These are phyloP conservation scores for Pholis gunnellus DNA, from an alignment of 2,113 vertebrate genomes.

Conservation along the genomic window DNA sequence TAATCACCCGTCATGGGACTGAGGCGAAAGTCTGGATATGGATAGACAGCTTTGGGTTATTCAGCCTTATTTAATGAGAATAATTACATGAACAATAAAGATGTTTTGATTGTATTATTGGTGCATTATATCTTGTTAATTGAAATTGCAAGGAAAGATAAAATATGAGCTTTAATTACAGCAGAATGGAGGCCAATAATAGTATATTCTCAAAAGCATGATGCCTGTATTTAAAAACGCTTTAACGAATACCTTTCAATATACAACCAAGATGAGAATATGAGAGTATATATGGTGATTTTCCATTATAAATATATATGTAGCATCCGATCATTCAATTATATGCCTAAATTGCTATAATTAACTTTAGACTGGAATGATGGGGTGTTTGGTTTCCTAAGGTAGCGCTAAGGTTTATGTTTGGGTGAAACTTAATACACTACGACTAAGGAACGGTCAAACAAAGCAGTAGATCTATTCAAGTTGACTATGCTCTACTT, in stretches of 20 bases:
- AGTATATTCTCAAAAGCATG: constrained; percentile 9
- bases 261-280: background rate
- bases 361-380: background rate
- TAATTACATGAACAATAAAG: constrained; percentile 32
- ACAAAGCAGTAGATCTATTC: background rate
- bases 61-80: constrained; percentile 37
- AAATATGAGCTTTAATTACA: constrained; percentile 9
- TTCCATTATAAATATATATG: background rate
- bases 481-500: background rate
- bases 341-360: background rate
- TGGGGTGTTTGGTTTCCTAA: background rate
- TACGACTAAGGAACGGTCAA: background rate
- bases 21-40: constrained; percentile 27
- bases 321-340: background rate
- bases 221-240: background rate
- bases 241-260: background rate
- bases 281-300: background rate
- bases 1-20: constrained; percentile 49
- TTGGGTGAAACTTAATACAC: background rate
- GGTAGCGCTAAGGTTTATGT: background rate
- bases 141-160: constrained; percentile 8
- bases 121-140: constrained; percentile 2
- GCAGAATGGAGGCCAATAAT: background rate
- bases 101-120: constrained; percentile 14
- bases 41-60: constrained; percentile 35